Base-by-base conservation (phyloP, 2,888 invertebrate species). In the Schizotus pectinicornis region DNA sequence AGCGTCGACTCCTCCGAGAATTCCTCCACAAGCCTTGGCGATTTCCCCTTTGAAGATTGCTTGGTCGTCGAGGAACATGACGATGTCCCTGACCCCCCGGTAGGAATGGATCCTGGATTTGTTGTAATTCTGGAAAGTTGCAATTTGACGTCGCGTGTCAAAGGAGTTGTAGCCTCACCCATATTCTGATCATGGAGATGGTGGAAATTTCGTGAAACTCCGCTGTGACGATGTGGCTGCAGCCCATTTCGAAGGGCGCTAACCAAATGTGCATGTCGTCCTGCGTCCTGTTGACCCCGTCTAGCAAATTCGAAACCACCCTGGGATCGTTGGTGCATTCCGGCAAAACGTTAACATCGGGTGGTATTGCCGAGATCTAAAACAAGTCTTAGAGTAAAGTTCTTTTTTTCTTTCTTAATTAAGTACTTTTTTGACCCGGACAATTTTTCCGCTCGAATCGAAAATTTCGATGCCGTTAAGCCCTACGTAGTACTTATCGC, bases 61-160 rank as follows among this genome's bases (percentile, higher is more conserved):
- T 43, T 77, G 77, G 9, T 85, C 86, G 74, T 93, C 91, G 54
- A 93, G 76, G 59, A 82, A 83, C 30, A 94, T 87, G 59, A 87
- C 84, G 7, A 92, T 80, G 69, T 90, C 82, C 67, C 86, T 86
- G 5, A 88, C 90, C 42, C 94, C 94, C 57, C 92, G 84, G 55
- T 87, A 86, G 0, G 92, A 91, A 78, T 94, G 89, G 67, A 93
- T 92, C 59, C 94, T 83, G 0, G 93, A 93, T 78, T 93, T 93
- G 78, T 93, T 93, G 78, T 94, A 94, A 77, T 94, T 94, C 93
- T 93, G 79, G 31, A 80, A 78, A 67, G 56, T 22, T 3, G 6
- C 9, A 35, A 35, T 8, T 33, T 33, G 34, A 7, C 8, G 7
- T 33, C 34, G 34, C 34, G 34, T 8, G 8, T 33, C 8, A 33